Evolutionary conservation across 2,797 vertebrate genomes (phyloP), one percentile per base, ranked within the genome.

Genomic region (Spheniscus humboldti): DNA sequence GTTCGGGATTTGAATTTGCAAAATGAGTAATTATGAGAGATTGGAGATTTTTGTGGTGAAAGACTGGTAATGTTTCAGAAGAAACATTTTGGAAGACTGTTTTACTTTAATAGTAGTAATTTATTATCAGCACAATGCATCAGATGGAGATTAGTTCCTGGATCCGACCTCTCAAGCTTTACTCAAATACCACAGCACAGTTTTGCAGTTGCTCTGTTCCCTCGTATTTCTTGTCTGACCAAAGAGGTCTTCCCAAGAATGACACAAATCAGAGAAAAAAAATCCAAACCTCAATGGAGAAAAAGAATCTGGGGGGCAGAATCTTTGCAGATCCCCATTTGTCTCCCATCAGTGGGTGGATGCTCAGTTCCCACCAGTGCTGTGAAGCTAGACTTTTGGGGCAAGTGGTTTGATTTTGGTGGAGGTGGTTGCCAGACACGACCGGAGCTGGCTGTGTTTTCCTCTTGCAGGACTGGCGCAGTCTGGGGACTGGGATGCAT

Each of bases 91-190:
- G 39, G 85, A 95, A 93, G 62, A 39, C 71, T 41, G 16, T 88
- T 90, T 95, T 78, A 31, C 35, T 86, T 84, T 92, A 88, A 77
- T 74, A 69, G 56, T 41, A 67, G 56, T n/a, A 67, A 95, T 95
- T 88, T 90, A 84, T 93, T 90, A 74, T 64, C 25, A 84, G 59
- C 55, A 81, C 22, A 69, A 31, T 43, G 63, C 43, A 39, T 88
- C 69, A 73, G 89, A 59, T 90, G 55, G 39, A 88, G 55, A 79
- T 88, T 86, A 79, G 28, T 67, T 88, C 69, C 69, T 90, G 91
- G 85, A 92, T 91, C 53, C 81, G 67, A 50, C 81, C 48, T 94
- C 56, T 91, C 2, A 59, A 88, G 78, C 62, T 95, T 78, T 88
- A 47, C n/a, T 68, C 66, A 43, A 90, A 84, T 55, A 41, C 31